Evolutionary conservation across 2,113 vertebrate genomes (phyloP).

Genomic region (Hippoglossus stenolepis): DNA sequence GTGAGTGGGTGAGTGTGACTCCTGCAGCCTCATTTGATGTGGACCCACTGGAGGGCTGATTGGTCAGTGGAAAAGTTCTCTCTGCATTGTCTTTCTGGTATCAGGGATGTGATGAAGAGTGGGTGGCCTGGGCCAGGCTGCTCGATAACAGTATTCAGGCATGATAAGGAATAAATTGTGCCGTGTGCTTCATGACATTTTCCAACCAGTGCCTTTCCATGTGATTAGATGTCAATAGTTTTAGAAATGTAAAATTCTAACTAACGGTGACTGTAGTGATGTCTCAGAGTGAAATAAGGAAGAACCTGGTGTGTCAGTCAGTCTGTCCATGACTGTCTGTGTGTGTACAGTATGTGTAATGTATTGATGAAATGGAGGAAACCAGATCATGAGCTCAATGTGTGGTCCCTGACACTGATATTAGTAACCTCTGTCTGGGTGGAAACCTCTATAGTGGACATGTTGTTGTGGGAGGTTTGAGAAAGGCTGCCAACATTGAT

Average conservation of each 20-base stretch:
- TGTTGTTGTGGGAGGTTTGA: neutral
- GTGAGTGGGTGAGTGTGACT: conserved; percentile 69
- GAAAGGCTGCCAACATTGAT: neutral
- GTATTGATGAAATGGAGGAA: conserved; percentile 34
- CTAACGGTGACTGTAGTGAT: conserved; percentile 13
- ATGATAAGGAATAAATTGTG: conserved; percentile 60
- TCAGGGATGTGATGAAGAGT: conserved; percentile 48
- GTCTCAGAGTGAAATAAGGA: neutral
- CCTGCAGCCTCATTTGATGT: conserved; percentile 64
- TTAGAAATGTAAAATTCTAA: neutral
- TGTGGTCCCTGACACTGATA: conserved; percentile 27
- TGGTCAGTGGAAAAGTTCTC: conserved; percentile 62
- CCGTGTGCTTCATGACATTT: conserved; percentile 49
- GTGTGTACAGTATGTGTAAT: neutral
- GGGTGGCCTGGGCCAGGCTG: conserved; percentile 54
- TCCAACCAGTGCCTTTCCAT: conserved; percentile 40
- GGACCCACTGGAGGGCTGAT: conserved; percentile 46
- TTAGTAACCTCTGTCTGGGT: conserved; percentile 35
- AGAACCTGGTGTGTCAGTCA: neutral
- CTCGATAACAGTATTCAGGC: conserved; percentile 60
- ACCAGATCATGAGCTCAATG: conserved; percentile 30
- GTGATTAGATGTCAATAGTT: conserved; percentile 32
- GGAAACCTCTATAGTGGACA: neutral
- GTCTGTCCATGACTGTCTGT: conserved; percentile 12
- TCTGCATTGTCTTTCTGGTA: conserved; percentile 53